Conservation (phyloP, 2,888 invertebrate species). For the Rapana venosa region DNA sequence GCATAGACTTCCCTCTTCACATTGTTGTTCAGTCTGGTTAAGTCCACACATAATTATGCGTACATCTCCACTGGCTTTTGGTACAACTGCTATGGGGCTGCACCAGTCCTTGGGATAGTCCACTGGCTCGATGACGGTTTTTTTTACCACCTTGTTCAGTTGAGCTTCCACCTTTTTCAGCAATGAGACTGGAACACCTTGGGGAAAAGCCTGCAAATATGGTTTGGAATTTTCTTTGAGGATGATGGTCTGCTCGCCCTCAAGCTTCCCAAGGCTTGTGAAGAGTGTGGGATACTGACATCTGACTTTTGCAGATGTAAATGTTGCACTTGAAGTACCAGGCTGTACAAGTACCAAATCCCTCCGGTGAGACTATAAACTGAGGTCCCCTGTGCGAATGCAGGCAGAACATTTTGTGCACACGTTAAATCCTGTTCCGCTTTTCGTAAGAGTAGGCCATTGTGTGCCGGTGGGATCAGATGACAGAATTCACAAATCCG, state of each 20-base stretch:
- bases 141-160: background rate
- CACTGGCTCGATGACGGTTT: background rate
- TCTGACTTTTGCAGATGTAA: background rate
- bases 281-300: conserved; percentile 11
- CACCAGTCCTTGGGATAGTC: background rate
- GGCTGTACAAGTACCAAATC: background rate
- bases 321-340: background rate
- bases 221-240: background rate
- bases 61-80: conserved; percentile 2
- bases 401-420: no score
- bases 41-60: conserved; percentile 3
- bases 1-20: conserved; percentile 8
- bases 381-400: no score
- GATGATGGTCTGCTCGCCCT: background rate
- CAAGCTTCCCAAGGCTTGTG: conserved; percentile 2
- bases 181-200: background rate
- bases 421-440: no score
- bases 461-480: no score
- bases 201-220: background rate
- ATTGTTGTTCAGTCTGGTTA: background rate
- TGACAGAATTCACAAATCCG: no score
- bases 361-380: no score
- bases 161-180: conserved; percentile 9
- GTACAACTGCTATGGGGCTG: conserved; percentile 1
- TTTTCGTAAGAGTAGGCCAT: no score